Base-by-base conservation (phyloP, 2,113 vertebrate species). In the Xenopus borealis region DNA sequence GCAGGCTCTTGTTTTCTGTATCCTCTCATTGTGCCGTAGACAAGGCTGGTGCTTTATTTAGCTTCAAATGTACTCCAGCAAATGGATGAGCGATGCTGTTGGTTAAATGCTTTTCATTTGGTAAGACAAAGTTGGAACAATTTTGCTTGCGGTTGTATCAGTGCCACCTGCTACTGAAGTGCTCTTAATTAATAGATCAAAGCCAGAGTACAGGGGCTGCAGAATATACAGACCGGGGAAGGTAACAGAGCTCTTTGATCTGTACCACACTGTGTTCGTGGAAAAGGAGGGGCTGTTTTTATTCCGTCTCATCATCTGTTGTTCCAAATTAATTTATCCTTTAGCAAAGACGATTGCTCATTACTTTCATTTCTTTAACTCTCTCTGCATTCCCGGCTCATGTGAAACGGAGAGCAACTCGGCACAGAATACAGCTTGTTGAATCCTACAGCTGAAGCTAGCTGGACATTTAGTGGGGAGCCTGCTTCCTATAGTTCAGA, bases 181-280 rank as follows among this genome's bases (percentile, higher is more conserved):
- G 85, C 81, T 91, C 89, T 91, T 91, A 88, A 86, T 86, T 90
- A 86, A 80, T 81, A 83, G 86, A 91, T 89, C 88, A 91, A 93
- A 90, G 87, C 81, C 72, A 75, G 72, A 59, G 71, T 70, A 87
- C 86, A 84, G 86, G 89, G 87, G 87, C 83, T 83, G 83, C 86
- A 88, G 59, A 92, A 89, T 86, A 85, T 88, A 74, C 82, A 80
- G 87, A 85, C 81, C 75, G 78, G 75, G 82, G 80, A 83, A 83
- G 85, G 84, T 84, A 72, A 74, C 83, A 72, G 79, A 70, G 80
- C 81, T 81, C 89, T 93, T 93, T 93, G 89, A 93, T 93, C 89
- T 79, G 67, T 83, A 79, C 50, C 80, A 79, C 77, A 55, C 72
- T 59, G 80, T 78, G 73, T 75, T 79, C 79, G 68, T 78, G 57